Percentiles rank a stretch among this genome's conserved stretches.
Evolutionary conservation across 2,113 vertebrate genomes (phyloP).

Genomic region (Mesocricetus auratus): DNA sequence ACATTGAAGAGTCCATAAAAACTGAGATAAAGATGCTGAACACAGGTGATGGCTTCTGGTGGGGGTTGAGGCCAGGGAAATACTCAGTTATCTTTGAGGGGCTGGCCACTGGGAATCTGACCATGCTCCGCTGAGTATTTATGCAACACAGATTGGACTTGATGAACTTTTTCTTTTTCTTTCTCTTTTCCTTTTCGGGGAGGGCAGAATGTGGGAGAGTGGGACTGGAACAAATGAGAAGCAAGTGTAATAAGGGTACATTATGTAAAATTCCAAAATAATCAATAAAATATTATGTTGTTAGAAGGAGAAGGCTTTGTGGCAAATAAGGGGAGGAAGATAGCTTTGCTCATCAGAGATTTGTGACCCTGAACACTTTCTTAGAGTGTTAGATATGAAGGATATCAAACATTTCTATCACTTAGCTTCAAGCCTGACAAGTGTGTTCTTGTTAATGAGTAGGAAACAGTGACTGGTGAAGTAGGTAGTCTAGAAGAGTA

Average conservation of each 20-base stretch:
- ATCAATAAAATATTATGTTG: not conserved
- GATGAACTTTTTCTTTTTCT: not conserved
- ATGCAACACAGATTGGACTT: not conserved
- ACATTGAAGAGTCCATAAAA: not conserved
- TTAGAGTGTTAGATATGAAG: not conserved
- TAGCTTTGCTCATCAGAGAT: not conserved
- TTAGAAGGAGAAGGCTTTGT: not conserved
- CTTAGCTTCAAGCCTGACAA: not conserved
- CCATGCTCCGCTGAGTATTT: not conserved
- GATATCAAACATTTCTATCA: not conserved
- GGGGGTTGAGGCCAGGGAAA: not conserved
- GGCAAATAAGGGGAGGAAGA: not conserved
- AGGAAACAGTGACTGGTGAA: not conserved
- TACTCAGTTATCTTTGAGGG: not conserved
- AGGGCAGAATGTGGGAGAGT: not conserved
- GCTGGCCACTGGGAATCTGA: not conserved
- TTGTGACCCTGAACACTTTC: not conserved
- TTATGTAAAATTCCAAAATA: not conserved
- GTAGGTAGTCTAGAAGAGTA: not conserved
- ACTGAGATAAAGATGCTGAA: not conserved
- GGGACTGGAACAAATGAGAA: not conserved
- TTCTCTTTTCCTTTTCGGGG: not conserved
- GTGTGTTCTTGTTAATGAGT: not conserved
- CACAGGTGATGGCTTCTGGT: not conserved
- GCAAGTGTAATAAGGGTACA: too few relatives aligned